phyloP scores from a whole-genome alignment of 2,113 vertebrate genomes.

The Channa maculata region DNA sequence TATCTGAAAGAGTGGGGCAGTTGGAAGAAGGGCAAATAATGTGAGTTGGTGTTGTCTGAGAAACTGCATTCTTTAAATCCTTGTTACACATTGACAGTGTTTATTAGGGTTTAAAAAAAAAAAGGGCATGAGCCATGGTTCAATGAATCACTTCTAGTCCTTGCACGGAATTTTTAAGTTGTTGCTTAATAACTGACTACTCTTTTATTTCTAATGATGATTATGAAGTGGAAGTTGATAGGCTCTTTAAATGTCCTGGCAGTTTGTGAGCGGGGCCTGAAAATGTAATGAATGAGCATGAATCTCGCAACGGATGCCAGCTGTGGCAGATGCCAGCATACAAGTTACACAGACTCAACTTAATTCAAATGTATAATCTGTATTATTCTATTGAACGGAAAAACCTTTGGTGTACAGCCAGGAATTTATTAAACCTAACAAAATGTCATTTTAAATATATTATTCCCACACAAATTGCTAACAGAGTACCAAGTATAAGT shows the following conservation, averaged over 20 bases:
- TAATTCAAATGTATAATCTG: too few species aligned
- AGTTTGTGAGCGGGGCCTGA: too few species aligned
- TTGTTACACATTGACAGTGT: background rate
- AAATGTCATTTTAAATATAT: too few species aligned
- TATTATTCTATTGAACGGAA: too few species aligned
- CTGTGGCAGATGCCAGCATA: too few species aligned
- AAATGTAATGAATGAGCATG: background rate
- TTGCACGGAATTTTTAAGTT: background rate
- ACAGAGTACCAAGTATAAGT: too few species aligned
- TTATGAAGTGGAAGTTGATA: too few species aligned
- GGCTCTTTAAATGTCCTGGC: background rate
- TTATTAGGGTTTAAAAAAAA: background rate
- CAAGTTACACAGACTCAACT: too few species aligned
- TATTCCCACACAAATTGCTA: too few species aligned
- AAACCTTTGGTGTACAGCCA: too few species aligned
- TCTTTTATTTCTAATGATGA: background rate
- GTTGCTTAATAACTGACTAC: background rate
- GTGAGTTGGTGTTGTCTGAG: background rate
- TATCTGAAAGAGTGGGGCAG: constrained; percentile 83
- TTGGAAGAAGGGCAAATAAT: background rate
- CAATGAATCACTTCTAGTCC: background rate
- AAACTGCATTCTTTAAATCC: background rate
- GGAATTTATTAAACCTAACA: too few species aligned
- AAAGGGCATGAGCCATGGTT: background rate
- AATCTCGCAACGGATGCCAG: background rate